Base-by-base conservation (phyloP, 2,113 vertebrate species). In the Acanthisitta chloris region DNA sequence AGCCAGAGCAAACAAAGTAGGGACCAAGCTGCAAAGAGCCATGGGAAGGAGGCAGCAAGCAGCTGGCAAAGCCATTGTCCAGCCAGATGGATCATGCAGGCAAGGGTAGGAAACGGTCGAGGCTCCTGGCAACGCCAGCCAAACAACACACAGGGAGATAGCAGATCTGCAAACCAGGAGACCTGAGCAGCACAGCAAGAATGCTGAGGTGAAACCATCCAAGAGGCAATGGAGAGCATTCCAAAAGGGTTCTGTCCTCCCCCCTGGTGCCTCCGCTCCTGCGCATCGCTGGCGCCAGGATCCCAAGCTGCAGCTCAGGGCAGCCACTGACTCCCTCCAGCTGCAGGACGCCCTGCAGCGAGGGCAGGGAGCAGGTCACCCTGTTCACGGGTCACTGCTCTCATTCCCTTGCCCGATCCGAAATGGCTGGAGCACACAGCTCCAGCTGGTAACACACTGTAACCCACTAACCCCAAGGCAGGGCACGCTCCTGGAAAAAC, bases 1-100 rank as follows among this genome's bases (percentile, higher is more conserved):
- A 97, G 97, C 94, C 97, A 94, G 95, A 70, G 94, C 90, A 96
- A 96, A 97, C 96, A 98, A 67, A 90, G 92, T 8, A 46, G 65
- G 89, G 97, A 97, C 97, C 93, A 89, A 97, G 97, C 86, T 83
- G 86, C 70, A 82, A 57, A 93, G 92, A 95, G 73, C 1, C 1
- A 71, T 3, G 81, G 97, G 97, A 80, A 97, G 64, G 78, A 84
- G 87, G 94, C 72, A n/a, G 74, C 0, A 5, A 94, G 86, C 82
- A 81, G 92, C 90, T 80, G 81, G 90, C 61, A 93, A 88, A 71
- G 73, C 81, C 66, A 67, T n/a, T 52, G 85, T 17, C 12, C 34
- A 14, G 89, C 0, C 1, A 78, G 85, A 88, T 14, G 18, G 77
- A 80, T 59, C 33, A 1, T 1, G 14, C 43, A 46, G 89, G 62